Percentiles rank a stretch among this genome's conserved stretches.
phyloP scores from a whole-genome alignment of 2,797 vertebrate species.

The Poecilia velifera region DNA sequence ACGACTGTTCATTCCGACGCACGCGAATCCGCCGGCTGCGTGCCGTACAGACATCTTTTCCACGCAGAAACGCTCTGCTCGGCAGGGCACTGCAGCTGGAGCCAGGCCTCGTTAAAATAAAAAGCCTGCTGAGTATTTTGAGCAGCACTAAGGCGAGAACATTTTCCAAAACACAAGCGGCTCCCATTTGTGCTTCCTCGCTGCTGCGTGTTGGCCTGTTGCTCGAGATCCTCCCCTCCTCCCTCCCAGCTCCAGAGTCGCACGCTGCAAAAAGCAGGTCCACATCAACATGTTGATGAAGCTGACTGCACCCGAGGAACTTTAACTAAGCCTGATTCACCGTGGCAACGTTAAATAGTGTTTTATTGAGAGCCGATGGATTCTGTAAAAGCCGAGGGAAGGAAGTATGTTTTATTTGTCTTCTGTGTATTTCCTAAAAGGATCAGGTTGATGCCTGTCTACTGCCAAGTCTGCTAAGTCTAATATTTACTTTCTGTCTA shows the following conservation, averaged over 20 bases:
- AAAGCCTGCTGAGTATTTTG: conserved; percentile 76
- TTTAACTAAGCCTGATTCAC: neutral
- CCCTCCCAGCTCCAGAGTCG: conserved; percentile 46
- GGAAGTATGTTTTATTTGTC: neutral
- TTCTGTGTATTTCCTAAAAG: neutral
- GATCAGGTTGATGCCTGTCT: neutral
- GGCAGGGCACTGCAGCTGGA: conserved; percentile 45
- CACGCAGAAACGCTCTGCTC: conserved; percentile 33
- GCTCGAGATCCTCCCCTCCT: conserved; percentile 21
- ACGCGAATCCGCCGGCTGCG: neutral
- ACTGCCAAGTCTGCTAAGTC: neutral
- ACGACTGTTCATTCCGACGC: conserved; percentile 31
- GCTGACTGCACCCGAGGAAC: neutral
- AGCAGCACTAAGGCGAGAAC: conserved; percentile 70
- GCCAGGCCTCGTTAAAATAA: conserved; percentile 74
- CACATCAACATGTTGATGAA: neutral
- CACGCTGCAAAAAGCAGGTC: conserved; percentile 8
- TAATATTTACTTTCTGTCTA: neutral
- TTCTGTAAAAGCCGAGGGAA: neutral
- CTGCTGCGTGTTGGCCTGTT: conserved; percentile 53
- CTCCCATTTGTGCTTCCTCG: conserved; percentile 53
- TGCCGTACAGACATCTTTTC: conserved; percentile 14
- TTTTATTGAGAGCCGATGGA: neutral
- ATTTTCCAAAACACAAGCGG: conserved; percentile 64
- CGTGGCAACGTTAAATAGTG: neutral